phyloP scores from a whole-genome alignment of 2,797 vertebrate genomes.

The Mycteria americana region DNA sequence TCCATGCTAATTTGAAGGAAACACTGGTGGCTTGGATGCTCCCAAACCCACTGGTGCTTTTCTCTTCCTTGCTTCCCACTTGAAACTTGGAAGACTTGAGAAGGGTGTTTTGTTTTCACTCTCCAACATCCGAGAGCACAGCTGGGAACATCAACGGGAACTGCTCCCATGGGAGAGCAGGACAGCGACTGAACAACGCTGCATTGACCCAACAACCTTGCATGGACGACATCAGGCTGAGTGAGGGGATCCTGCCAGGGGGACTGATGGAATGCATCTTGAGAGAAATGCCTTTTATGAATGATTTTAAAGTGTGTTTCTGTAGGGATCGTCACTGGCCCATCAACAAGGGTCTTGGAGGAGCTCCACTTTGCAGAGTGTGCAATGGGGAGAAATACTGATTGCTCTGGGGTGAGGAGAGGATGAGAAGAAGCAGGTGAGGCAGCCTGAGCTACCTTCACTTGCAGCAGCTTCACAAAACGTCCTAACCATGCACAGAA shows the following conservation, averaged over 20 bases:
- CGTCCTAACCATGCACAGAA: background rate
- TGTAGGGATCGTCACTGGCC: background rate
- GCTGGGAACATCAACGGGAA: background rate
- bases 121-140: background rate
- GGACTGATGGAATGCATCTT: background rate
- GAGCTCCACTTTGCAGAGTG: rapidly evolving
- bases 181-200: rapidly evolving
- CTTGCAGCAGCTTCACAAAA: background rate
- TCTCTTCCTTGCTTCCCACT: background rate
- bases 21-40: rapidly evolving
- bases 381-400: background rate
- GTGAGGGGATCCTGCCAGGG: background rate
- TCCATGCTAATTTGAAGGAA: background rate
- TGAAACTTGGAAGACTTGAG: background rate
- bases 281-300: background rate
- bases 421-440: background rate
- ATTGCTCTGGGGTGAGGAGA: background rate
- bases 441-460: background rate
- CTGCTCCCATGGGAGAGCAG: background rate
- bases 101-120: background rate
- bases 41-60: background rate
- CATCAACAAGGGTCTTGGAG: background rate
- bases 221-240: background rate
- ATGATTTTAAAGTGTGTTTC: background rate
- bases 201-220: background rate